A percentile compares a stretch with the other conserved stretches of the same genome.
These are phyloP conservation scores for Ylistrum balloti DNA, from an alignment of 1,140 invertebrate species.

Conservation along the genomic window DNA sequence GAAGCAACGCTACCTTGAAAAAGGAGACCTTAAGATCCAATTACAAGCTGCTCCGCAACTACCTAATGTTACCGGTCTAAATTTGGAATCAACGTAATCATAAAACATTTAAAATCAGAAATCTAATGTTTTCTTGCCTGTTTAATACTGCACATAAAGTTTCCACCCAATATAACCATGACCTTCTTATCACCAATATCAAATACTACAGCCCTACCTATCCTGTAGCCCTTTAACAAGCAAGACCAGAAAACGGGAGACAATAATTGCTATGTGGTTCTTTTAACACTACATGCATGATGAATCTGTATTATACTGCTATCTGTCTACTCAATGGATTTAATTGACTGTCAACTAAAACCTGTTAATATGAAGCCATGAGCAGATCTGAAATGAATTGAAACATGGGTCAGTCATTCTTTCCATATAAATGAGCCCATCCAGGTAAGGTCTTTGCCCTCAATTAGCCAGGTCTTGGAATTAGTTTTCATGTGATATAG, in stretches of 20 bases:
- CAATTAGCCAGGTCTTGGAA: not conserved
- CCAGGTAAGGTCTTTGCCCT: not conserved
- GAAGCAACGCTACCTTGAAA: not conserved
- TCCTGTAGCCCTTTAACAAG: not conserved
- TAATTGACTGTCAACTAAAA: constrained; percentile 4
- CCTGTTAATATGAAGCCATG: not conserved
- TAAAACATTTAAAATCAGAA: not conserved
- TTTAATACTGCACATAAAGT: not conserved
- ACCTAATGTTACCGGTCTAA: not conserved
- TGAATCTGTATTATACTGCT: not conserved
- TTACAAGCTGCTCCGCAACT: not conserved
- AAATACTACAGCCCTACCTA: not conserved
- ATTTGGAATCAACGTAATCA: not conserved
- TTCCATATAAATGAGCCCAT: not conserved
- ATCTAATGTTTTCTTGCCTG: not conserved
- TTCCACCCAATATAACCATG: not conserved
- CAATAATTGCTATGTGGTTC: not conserved
- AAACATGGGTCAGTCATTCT: not conserved
- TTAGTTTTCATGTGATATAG: too few relatives aligned
- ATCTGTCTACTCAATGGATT: constrained; percentile 26
- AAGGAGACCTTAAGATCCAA: not conserved
- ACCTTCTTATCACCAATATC: not conserved
- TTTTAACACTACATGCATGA: constrained; percentile 7
- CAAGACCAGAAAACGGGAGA: not conserved
- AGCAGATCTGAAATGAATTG: not conserved